Evolutionary conservation across 2,797 vertebrate species (phyloP).

Genomic region (Sebastiscus tertius): DNA sequence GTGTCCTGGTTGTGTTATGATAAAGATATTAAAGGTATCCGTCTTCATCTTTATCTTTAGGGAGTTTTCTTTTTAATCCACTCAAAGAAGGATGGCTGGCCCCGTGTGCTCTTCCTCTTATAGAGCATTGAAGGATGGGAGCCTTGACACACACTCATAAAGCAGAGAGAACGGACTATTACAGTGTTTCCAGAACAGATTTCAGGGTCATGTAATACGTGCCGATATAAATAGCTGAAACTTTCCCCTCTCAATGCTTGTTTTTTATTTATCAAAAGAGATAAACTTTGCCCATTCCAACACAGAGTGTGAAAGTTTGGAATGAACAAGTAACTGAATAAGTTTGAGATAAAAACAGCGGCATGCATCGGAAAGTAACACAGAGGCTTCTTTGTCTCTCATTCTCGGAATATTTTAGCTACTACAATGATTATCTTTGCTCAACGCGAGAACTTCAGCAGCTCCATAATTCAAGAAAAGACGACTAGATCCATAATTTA

Average conservation of each 20-base stretch:
- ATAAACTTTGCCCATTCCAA: background rate
- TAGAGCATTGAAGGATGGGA: constrained; percentile 30
- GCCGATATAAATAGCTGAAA: constrained; percentile 3
- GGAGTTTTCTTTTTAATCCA: constrained; percentile 43
- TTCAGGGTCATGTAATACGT: constrained; percentile 2
- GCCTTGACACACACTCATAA: constrained; percentile 24
- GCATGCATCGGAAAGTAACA: background rate
- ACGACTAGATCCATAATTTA: constrained; percentile 51
- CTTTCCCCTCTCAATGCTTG: background rate
- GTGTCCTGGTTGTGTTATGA: constrained; percentile 42
- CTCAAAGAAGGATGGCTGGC: background rate
- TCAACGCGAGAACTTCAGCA: background rate
- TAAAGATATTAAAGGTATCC: constrained; percentile 68
- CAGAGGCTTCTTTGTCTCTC: background rate
- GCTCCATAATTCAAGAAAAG: constrained; percentile 27
- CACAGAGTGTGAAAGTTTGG: background rate
- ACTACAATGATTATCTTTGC: background rate
- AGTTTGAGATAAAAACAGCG: background rate
- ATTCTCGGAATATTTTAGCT: constrained; percentile 9
- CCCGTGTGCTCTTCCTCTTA: constrained; percentile 15
- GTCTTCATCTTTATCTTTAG: constrained; percentile 60
- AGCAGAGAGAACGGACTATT: constrained; percentile 12
- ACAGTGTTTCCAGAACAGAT: constrained; percentile 12
- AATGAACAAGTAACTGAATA: background rate
- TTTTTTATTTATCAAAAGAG: constrained; percentile 7